Base-by-base conservation (phyloP, 1,140 invertebrate species). In the Psix sp. region DNA sequence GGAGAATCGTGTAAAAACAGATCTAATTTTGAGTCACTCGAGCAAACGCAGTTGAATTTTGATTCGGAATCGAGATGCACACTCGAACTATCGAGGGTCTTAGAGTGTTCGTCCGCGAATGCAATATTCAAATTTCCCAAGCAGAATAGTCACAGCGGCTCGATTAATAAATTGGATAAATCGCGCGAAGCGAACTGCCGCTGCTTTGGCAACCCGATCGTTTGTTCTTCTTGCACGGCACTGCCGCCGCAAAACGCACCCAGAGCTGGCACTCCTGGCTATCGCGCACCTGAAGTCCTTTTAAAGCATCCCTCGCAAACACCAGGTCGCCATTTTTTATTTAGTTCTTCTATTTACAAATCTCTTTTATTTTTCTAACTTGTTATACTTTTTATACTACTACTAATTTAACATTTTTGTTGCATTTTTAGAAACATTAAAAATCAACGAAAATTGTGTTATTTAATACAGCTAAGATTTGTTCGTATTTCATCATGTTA, bases 241-340 rank as follows among this genome's bases (percentile, higher is more conserved):
- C 89, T 89, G 51, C 88, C 89, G 54, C 80, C 88, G 15, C 89
- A 92, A 48, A 86, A 90, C 16, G 95, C 95, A 1, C 91, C 93
- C 6, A 87, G 95, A 74, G 95, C 95, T 29, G 95, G 96, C 17
- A 97, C 95, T n/a, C 94, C 95, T 15, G 95, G 94, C 2, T 97
- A 94, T 81, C 88, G 95, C 31, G 93, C 96, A 46, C 95, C 95
- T 0, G 96, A 98, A 89, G 94, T 97, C 40, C 84, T 96, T 21
- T 86, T 96, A 17, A 94, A 94, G 80, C 91, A 91, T 84, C 87
- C 89, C 7, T 84, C 91, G 45, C 95, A 96, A 87, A 92, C 92
- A 4, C 91, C 92, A 80, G 91, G 91, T 92, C 87, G 77, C 31
- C 42, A 7, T 1, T 7, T 3, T 10, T 45, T 35, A 42, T 49